These are phyloP conservation scores for Orchesella flavescens DNA, from an alignment of 2,888 invertebrate genomes.

Conservation along the genomic window DNA sequence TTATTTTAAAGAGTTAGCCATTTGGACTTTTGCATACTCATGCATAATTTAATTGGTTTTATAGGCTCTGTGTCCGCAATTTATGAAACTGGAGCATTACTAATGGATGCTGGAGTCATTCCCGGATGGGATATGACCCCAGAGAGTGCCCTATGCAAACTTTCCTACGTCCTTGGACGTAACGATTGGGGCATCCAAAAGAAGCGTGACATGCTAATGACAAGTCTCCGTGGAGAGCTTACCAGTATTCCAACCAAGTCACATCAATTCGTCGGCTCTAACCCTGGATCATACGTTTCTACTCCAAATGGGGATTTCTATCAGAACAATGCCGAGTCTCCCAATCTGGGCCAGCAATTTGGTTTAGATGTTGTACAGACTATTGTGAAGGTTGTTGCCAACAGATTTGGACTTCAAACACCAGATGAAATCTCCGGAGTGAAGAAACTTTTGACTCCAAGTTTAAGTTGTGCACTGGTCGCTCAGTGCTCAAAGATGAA, in stretches of 20 bases:
- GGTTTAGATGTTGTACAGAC: constrained; percentile 75
- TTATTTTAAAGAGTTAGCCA: background rate
- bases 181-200: constrained; percentile 79
- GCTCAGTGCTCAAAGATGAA: constrained; percentile 73
- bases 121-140: constrained; percentile 92
- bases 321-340: constrained; percentile 38
- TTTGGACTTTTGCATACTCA: no score
- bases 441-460: constrained; percentile 80
- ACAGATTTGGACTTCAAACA: constrained; percentile 77
- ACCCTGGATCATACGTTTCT: constrained; percentile 43
- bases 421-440: constrained; percentile 78
- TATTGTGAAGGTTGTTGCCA: constrained; percentile 78
- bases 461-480: constrained; percentile 81
- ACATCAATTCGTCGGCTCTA: constrained; percentile 46
- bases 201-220: constrained; percentile 85
- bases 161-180: constrained; percentile 91
- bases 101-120: constrained; percentile 74
- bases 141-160: constrained; percentile 93
- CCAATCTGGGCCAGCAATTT: constrained; percentile 49
- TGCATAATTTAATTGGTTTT: background rate
- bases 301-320: constrained; percentile 45
- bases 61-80: constrained; percentile 79
- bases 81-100: constrained; percentile 88
- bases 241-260: constrained; percentile 75
- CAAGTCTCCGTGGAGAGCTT: constrained; percentile 87